These are phyloP conservation scores for Nemoura dubitans DNA, from an alignment of 2,888 invertebrate genomes.

Conservation along the genomic window DNA sequence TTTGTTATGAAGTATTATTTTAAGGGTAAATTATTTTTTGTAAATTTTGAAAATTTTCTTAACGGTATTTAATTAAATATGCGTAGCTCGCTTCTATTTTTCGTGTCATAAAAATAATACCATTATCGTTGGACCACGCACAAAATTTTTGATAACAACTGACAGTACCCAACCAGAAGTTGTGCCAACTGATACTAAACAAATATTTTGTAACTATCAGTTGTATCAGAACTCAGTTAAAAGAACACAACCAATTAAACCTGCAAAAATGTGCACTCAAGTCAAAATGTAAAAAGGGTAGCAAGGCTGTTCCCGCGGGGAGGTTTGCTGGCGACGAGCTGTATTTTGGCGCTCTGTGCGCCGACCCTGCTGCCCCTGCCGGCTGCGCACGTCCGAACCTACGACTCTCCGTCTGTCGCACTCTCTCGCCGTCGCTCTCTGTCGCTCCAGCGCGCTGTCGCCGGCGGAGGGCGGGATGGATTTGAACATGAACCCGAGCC, in stretches of 20 bases:
- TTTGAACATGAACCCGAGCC: constrained; percentile 34
- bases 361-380: background rate
- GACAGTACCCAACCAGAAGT: background rate
- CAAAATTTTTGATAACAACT: background rate
- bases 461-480: constrained; percentile 38
- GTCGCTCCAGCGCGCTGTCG: background rate
- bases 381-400: too few species aligned
- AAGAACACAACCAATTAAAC: background rate
- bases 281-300: too few species aligned
- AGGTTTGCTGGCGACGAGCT: background rate
- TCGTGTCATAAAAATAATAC: too few species aligned
- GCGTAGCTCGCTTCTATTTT: too few species aligned
- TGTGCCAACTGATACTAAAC: background rate
- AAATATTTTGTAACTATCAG: background rate
- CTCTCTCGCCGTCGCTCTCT: background rate
- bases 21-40: background rate
- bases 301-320: background rate
- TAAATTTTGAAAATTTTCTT: background rate
- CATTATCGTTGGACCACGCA: too few species aligned
- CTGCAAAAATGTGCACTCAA: background rate
- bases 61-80: background rate
- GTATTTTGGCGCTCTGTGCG: background rate
- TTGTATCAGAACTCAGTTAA: background rate
- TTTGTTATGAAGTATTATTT: background rate
- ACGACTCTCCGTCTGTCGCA: background rate